Evolutionary conservation across 1,140 invertebrate genomes (phyloP).

Genomic region (Geopemphigus sp.): DNA sequence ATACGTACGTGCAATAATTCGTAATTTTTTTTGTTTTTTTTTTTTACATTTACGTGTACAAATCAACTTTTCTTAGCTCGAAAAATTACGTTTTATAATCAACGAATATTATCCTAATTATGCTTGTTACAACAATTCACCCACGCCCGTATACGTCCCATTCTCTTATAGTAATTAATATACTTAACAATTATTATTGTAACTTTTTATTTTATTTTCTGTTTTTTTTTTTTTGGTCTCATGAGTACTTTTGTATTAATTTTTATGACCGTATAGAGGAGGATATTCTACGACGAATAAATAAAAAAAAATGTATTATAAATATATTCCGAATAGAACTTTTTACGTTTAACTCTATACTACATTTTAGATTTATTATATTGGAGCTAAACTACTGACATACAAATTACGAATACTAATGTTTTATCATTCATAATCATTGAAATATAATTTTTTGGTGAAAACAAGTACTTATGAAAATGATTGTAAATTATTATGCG

Average conservation of each 20-base stretch:
- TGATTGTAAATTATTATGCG: neutral
- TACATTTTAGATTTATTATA: constrained; percentile 30
- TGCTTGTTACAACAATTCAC: constrained; percentile 24
- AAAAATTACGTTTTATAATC: constrained; percentile 24
- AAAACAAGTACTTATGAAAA: constrained; percentile 12
- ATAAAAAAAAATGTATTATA: neutral
- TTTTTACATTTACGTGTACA: constrained; percentile 38
- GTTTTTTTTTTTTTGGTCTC: constrained; percentile 31
- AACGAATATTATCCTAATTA: constrained; percentile 37
- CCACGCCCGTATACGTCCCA: neutral
- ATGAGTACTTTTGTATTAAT: constrained; percentile 15
- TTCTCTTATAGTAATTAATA: neutral
- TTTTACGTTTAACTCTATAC: constrained; percentile 4
- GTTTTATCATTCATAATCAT: constrained; percentile 19
- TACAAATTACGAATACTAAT: constrained; percentile 23
- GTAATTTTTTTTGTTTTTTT: constrained; percentile 27
- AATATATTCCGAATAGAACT: neutral
- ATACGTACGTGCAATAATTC: constrained; percentile 47
- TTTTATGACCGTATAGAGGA: neutral
- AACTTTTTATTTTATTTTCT: neutral
- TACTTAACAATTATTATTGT: neutral
- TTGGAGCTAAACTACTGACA: constrained; percentile 22
- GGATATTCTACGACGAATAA: neutral
- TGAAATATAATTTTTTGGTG: constrained; percentile 35
- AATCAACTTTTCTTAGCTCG: constrained; percentile 38